Evolutionary conservation across 2,113 vertebrate species (phyloP).

Genomic region (Ictalurus furcatus): DNA sequence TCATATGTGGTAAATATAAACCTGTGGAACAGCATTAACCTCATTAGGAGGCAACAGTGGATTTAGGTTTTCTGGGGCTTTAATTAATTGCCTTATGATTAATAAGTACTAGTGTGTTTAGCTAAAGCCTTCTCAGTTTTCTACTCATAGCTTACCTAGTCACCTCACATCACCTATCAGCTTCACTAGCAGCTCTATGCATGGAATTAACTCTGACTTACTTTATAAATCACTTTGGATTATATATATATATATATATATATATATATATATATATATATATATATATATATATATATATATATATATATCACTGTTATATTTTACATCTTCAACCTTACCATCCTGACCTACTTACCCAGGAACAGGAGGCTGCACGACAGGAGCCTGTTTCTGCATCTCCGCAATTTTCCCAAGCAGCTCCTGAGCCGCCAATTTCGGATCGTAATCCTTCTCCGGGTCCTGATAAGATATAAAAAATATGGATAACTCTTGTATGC

Average conservation of each 20-base stretch:
- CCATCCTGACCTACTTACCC: constrained; percentile 56
- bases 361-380: constrained; percentile 58
- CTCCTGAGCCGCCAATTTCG: constrained; percentile 64
- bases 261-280: too few species aligned
- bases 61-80: not conserved
- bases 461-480: constrained; percentile 60
- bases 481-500: not conserved
- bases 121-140: not conserved
- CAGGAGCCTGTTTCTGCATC: constrained; percentile 47
- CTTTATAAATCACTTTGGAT: not conserved
- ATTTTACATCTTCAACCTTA: not conserved
- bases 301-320: too few species aligned
- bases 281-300: too few species aligned
- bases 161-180: not conserved
- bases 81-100: not conserved
- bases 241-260: not conserved
- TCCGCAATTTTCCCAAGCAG: constrained; percentile 72
- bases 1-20: not conserved
- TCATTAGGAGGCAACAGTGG: not conserved
- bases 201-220: not conserved
- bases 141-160: too few species aligned
- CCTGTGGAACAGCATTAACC: not conserved
- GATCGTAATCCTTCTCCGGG: constrained; percentile 67
- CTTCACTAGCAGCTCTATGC: not conserved
- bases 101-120: not conserved